Evolutionary conservation across 2,797 vertebrate species (phyloP), one percentile per base, ranked within the genome.

Genomic region (Sparus aurata): DNA sequence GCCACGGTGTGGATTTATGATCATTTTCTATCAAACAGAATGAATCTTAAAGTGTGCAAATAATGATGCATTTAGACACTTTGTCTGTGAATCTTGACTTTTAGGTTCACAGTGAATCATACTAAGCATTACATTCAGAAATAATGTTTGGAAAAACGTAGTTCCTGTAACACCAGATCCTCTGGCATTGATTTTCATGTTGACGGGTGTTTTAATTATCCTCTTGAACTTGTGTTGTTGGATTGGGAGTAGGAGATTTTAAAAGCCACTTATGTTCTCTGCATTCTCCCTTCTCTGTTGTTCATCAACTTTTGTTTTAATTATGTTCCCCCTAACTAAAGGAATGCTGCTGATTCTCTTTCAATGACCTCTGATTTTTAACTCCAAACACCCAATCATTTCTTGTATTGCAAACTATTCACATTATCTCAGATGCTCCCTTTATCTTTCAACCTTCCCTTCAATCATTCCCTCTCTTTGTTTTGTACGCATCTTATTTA

Each of bases 351-450:
- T 23, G 3, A 57, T 66, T 67, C 25, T 55, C 59, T 55, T 60
- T 34, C 17, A 72, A 75, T 53, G 3, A 27, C 13, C 8, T 10
- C 20, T 72, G 70, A 77, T 85, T 85, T 85, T 70, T 61, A 64
- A 74, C 41, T 47, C 17, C 17, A 9, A 58, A 49, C 34, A 75
- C 10, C 22, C 70, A 77, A 85, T 91, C 52, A 52, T 20, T 43
- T 13, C 4, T 54, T 85, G 8, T 23, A 52, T 43, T 53, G 4
- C 25, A 64, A 59, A 58, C 16, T 22, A 30, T 63, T 79, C 7
- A 20, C 18, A 11, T 59, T 5, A 20, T 64, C 30, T 43, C 12
- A 9, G 3, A 41, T 13, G 8, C 45, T 76, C 17, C 8, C 23
- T 12, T 46, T 73, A 22, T 64, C 16, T 54, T 5, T 69, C 30